These are phyloP conservation scores for Neogobius melanostomus DNA, from an alignment of 2,113 vertebrate species.

Conservation along the genomic window DNA sequence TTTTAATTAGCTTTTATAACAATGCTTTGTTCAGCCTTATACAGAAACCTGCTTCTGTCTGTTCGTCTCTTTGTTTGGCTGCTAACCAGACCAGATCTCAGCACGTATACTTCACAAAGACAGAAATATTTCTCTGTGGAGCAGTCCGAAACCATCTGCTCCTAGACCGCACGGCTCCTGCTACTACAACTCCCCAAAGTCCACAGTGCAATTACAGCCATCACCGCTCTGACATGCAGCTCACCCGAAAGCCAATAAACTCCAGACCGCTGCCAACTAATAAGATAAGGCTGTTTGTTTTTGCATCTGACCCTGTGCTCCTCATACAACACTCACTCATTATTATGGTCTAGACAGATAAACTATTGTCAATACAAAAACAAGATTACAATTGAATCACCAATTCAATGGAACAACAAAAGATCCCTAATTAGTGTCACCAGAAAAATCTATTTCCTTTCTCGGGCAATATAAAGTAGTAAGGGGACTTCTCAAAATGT, in stretches of 20 bases:
- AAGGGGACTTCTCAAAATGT: no score
- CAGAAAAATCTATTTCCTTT: no score
- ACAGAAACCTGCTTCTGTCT: background rate
- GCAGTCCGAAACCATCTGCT: slow-evolving; percentile 16
- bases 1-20: background rate
- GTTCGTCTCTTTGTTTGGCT: slow-evolving; percentile 1
- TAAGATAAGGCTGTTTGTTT: slow-evolving; percentile 12
- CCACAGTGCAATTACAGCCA: slow-evolving; percentile 20
- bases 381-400: background rate
- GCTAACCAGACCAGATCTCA: background rate
- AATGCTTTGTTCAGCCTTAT: background rate
- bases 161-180: background rate
- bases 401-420: no score
- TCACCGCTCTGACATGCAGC: background rate
- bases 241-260: slow-evolving; percentile 15
- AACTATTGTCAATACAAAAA: background rate
- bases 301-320: slow-evolving; percentile 8
- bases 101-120: slow-evolving; percentile 8
- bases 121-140: slow-evolving; percentile 3
- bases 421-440: no score
- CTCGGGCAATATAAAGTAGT: no score
- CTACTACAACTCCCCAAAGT: slow-evolving; percentile 12
- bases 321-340: background rate
- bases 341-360: slow-evolving; percentile 5
- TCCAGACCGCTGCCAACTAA: slow-evolving; percentile 15